Percentiles rank a stretch among this genome's conserved stretches.
Evolutionary conservation across 1,140 invertebrate species (phyloP).

Genomic region (Drosophila navojoa): DNA sequence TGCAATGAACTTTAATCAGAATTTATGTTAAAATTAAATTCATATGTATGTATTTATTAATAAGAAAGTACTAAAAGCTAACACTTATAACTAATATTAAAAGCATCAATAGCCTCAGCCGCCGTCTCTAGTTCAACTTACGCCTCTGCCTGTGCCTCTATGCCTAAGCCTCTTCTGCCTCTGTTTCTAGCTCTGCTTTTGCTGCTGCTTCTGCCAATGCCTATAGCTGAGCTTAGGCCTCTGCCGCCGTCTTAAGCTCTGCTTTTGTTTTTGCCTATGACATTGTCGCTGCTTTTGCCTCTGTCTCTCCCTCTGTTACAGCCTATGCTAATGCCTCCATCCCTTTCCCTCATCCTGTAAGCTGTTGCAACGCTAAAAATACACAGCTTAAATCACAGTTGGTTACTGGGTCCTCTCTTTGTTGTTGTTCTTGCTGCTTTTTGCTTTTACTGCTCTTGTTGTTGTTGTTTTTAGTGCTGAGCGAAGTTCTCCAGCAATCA

Average conservation of each 20-base stretch:
- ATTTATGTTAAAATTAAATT: no score
- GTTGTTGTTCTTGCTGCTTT: not conserved
- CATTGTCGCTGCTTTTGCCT: no score
- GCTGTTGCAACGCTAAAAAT: conserved; percentile 35
- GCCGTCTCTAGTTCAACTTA: no score
- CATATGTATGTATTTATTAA: no score
- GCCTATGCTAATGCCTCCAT: not conserved
- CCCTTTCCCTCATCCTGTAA: not conserved
- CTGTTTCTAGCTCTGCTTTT: no score
- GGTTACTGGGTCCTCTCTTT: conserved; percentile 27
- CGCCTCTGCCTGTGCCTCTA: no score
- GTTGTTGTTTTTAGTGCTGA: conserved; percentile 25
- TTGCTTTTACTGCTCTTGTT: conserved; percentile 1
- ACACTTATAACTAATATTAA: no score
- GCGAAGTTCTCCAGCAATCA: conserved; percentile 49
- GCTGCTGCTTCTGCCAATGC: not conserved
- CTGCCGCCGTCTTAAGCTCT: not conserved
- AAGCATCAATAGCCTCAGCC: no score
- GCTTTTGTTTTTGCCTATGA: no score
- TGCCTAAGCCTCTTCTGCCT: no score
- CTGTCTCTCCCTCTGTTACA: not conserved
- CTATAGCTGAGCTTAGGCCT: not conserved
- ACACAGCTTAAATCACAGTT: conserved; percentile 38
- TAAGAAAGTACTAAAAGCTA: no score
- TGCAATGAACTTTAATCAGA: not conserved